phyloP scores from a whole-genome alignment of 2,113 vertebrate species.

The Monopterus albus region DNA sequence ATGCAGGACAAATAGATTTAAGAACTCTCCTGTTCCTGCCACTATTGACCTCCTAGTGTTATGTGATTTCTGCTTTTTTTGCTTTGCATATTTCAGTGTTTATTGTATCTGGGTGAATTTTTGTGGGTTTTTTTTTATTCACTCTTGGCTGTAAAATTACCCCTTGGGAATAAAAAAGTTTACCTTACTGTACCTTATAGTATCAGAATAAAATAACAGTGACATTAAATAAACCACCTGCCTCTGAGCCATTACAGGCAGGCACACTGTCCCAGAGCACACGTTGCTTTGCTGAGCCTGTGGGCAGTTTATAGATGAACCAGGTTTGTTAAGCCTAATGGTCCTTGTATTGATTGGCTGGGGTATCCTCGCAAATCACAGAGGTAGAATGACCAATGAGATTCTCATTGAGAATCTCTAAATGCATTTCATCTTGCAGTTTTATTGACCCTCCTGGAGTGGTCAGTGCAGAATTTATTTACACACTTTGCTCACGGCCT shows the following conservation, averaged over 20 bases:
- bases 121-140: too few species aligned
- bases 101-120: too few species aligned
- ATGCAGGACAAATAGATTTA: too few species aligned
- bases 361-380: constrained; percentile 68
- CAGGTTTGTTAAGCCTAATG: constrained; percentile 83
- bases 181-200: too few species aligned
- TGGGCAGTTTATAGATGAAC: constrained; percentile 66
- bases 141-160: too few species aligned
- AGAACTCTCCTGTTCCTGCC: too few species aligned
- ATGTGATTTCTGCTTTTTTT: too few species aligned
- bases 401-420: constrained; percentile 68
- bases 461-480: constrained; percentile 65
- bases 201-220: too few species aligned
- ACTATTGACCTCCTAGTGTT: too few species aligned
- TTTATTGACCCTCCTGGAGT: constrained; percentile 74
- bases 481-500: constrained; percentile 49
- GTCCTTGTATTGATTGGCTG: constrained; percentile 80
- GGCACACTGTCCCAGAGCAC: constrained; percentile 16
- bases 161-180: too few species aligned
- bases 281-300: constrained; percentile 46
- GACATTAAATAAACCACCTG: constrained; percentile 12
- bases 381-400: constrained; percentile 67
- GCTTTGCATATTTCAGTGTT: too few species aligned
- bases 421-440: constrained; percentile 68
- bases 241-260: constrained; percentile 26